Percentiles rank a stretch among this genome's conserved stretches.
Conservation (phyloP, 2,888 invertebrate species). For the Lasioglossum malachurum region DNA sequence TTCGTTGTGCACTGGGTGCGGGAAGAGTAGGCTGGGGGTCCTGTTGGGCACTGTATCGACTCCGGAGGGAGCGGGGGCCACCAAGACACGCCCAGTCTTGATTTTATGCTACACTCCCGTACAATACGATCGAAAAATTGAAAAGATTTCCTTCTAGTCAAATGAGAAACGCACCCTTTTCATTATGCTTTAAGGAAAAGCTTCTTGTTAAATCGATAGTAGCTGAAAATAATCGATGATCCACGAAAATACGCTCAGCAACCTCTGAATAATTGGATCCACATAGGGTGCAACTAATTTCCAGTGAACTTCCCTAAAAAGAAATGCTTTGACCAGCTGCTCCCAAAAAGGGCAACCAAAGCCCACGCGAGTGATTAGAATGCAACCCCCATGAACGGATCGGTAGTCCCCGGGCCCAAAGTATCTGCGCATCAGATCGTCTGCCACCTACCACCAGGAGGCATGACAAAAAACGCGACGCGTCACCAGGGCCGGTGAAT, state of each 20-base stretch:
- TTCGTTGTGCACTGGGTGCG: neutral
- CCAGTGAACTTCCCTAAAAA: no score
- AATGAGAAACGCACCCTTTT: no score
- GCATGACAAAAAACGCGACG: neutral
- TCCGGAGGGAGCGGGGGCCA: neutral
- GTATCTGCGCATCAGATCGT: neutral
- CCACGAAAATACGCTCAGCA: no score
- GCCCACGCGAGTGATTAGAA: no score
- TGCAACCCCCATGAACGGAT: no score
- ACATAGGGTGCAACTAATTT: no score
- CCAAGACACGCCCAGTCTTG: neutral
- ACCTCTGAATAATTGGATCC: no score
- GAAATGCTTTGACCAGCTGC: no score
- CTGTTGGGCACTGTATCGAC: neutral
- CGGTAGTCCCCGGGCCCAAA: neutral
- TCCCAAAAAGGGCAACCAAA: no score
- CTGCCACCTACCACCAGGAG: neutral
- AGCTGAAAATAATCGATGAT: no score
- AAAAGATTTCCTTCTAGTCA: neutral
- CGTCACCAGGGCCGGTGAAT: constrained; percentile 20
- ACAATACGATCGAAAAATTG: neutral
- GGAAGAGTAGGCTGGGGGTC: neutral
- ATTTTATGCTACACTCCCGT: neutral
- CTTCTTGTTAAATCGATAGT: no score
- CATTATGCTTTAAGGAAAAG: no score